Percentiles rank a stretch among this genome's conserved stretches.
These are phyloP conservation scores for Pipistrellus pipistrellus DNA, from an alignment of 2,797 vertebrate genomes.

Conservation along the genomic window DNA sequence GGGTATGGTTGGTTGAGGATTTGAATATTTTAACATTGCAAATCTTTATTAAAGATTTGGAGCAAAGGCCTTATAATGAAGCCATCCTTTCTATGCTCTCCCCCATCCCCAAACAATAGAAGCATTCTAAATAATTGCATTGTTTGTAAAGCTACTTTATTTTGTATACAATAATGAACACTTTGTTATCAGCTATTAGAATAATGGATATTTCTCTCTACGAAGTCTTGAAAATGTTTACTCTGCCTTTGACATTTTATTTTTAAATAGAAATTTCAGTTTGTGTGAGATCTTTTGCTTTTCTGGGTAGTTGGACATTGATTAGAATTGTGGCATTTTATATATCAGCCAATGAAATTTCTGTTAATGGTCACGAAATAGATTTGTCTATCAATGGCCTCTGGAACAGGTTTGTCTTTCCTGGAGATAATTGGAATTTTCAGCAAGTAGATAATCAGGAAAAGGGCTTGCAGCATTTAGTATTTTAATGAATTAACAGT, in stretches of 20 bases:
- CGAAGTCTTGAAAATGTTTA: conserved; percentile 31
- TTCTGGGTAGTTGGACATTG: neutral
- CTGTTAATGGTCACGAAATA: neutral
- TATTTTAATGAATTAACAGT: neutral
- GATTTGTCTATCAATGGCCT: neutral
- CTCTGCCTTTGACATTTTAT: neutral
- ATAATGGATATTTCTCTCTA: neutral
- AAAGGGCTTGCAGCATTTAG: neutral
- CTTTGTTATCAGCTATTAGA: neutral
- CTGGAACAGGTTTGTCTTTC: neutral
- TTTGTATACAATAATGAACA: neutral
- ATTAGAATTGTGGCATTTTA: neutral
- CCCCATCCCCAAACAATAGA: neutral
- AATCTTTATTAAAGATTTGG: conserved; percentile 16
- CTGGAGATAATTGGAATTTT: neutral
- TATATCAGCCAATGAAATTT: neutral
- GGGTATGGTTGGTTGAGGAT: neutral
- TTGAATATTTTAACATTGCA: neutral
- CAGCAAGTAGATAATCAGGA: neutral
- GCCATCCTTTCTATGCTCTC: neutral
- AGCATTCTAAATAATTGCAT: neutral
- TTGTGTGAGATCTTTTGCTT: neutral
- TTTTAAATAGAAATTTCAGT: neutral
- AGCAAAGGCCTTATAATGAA: neutral
- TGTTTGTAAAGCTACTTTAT: neutral